Percentiles rank a stretch among this genome's conserved stretches.
phyloP scores from a whole-genome alignment of 2,113 vertebrate genomes.

The Falco punctatus region DNA sequence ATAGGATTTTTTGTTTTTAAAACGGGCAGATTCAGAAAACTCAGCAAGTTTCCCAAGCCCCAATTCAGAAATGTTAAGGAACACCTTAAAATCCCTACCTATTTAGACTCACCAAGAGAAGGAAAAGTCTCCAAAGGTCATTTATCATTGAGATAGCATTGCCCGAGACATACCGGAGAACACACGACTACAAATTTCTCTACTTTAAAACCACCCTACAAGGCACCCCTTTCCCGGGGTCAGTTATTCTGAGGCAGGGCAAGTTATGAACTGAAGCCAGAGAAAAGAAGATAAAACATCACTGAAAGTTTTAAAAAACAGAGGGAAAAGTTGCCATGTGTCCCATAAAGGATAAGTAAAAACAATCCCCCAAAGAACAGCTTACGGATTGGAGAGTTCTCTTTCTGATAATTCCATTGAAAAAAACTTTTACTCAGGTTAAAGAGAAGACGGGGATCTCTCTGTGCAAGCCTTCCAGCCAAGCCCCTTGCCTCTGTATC shows the following conservation, averaged over 20 bases:
- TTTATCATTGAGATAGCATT: background rate
- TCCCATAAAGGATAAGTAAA: slow-evolving; percentile 25
- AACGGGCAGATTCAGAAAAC: slow-evolving; percentile 22
- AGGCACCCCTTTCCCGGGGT: background rate
- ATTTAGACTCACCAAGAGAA: slow-evolving; percentile 33
- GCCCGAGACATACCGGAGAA: background rate
- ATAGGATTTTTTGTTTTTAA: background rate
- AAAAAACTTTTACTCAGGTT: background rate
- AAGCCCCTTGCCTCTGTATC: background rate
- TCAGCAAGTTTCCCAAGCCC: slow-evolving; percentile 34
- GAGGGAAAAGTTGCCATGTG: background rate
- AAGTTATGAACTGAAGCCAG: slow-evolving; percentile 35
- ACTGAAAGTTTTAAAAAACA: slow-evolving; percentile 7
- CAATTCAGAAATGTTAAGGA: slow-evolving; percentile 48
- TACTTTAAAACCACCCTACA: slow-evolving; percentile 35
- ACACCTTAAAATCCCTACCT: slow-evolving; percentile 37
- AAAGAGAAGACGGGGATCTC: background rate
- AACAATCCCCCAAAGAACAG: background rate
- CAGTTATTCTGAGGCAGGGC: slow-evolving; percentile 16
- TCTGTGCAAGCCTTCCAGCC: background rate
- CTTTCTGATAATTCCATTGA: background rate
- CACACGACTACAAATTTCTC: background rate
- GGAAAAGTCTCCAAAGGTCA: background rate
- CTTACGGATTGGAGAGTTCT: background rate
- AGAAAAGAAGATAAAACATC: slow-evolving; percentile 27